Evolutionary conservation across 2,113 vertebrate genomes (phyloP).

Genomic region (Serinus canaria): DNA sequence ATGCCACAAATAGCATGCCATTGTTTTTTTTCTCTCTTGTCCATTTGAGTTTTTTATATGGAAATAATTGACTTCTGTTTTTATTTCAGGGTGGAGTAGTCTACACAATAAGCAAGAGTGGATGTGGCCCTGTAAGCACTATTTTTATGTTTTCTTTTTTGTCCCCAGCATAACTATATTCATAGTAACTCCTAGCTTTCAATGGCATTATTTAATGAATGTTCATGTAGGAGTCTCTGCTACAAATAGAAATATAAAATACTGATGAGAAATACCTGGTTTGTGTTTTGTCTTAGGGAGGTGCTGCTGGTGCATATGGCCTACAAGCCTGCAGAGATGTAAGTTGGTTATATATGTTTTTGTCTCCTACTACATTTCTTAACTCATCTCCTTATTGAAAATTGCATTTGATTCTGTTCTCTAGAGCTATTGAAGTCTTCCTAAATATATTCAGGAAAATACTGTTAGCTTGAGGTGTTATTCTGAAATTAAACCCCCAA

Average conservation of each 20-base stretch:
- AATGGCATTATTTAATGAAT: background rate
- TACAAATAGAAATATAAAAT: background rate
- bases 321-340: conserved; percentile 31
- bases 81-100: conserved; percentile 40
- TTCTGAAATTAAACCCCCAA: background rate
- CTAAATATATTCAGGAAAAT: background rate
- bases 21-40: background rate
- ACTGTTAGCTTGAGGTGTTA: background rate
- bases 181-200: background rate
- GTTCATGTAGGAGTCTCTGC: background rate
- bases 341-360: background rate
- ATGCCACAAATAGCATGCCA: background rate
- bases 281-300: conserved; percentile 25
- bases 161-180: background rate
- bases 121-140: conserved; percentile 59
- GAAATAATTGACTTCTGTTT: conserved; percentile 12
- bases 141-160: background rate
- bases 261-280: background rate
- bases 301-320: conserved; percentile 15
- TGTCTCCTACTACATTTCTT: background rate
- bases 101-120: conserved; percentile 42
- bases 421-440: background rate
- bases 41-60: background rate
- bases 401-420: background rate
- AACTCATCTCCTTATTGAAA: background rate